Base-by-base conservation (phyloP, 2,113 vertebrate genomes). In the Takifugu bimaculatus region DNA sequence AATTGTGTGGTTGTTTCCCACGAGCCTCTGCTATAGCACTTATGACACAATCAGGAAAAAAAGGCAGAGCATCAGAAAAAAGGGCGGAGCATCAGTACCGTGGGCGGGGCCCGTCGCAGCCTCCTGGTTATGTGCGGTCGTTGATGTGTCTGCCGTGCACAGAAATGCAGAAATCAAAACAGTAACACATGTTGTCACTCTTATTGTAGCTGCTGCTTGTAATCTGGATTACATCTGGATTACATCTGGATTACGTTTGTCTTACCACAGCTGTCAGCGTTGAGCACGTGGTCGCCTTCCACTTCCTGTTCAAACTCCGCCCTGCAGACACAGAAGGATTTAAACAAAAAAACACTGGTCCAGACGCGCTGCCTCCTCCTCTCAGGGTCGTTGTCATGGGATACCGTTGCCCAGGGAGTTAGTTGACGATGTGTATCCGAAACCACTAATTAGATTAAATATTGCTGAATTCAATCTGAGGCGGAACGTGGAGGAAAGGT, bases 251-350 rank as follows among this genome's bases (percentile, higher is more conserved):
- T 7, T 6, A 7, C 32, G 4, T 20, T 4, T n/a, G 3, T 61
- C 77, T 86, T 53, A 88, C 87, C 78, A 0, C 87, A 87, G 50
- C 61, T 60, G 54, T 79, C 72, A 0, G 57, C 5, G 5, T 55
- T 45, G 13, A 63, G 6, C 7, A 42, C 65, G 54, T 75, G 74
- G 57, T 80, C 81, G 4, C 80, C 85, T 32, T 85, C 83, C 9
- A 84, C 62, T 5, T 88, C 85, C 66, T 88, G 87, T 2, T 87
- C 83, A 49, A 87, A 88, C 1, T 81, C 85, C 0, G 87, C 70
- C 63, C 87, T 88, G 78, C 61, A 61, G 53, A 43, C 1, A 39
- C 5, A 54, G 1, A n/a, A 3, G 32, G 25, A 26, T 13, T 52
- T 26, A 39, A 7, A 6, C 7, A 64, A 58, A 64, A 26, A 35